Base-by-base conservation (phyloP, 2,797 vertebrate species). In the Euphonia xanthogaster region DNA sequence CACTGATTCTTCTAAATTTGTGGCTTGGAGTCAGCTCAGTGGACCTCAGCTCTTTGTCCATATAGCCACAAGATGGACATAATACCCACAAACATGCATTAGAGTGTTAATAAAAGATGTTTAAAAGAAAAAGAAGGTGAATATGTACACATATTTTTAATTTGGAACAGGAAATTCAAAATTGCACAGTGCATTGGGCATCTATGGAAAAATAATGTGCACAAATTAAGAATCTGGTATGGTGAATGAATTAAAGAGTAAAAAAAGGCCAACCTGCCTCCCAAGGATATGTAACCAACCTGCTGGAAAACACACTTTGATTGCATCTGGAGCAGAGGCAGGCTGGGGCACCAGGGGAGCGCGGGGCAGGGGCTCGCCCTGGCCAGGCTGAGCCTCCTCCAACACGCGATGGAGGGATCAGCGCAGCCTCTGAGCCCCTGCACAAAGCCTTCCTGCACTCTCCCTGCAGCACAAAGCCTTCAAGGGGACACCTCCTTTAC, bases 281-380 rank as follows among this genome's bases (percentile, higher is more conserved):
- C 33, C 50, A 82, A 82, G 71, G 72, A 57, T 63, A 67, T 27
- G 11, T 42, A 76, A 67, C 60, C 77, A 90, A 17, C 62, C 79
- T 91, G 45, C 81, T 91, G 87, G 85, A 80, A 91, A 88, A 76
- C 39, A 70, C n/a, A 11, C 57, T 88, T 9, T 57, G 83, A 68
- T 81, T 44, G 55, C 66, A 25, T 16, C 8, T 70, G 76, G 28
- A 45, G 88, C 44, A 62, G 65, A 54, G 23, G 33, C 57, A n/a
- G 68, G 44, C 18, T 33, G 81, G 57, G 21, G 57, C 62, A 31
- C 31, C 28, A 6, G 40, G 82, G 86, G 80, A 74, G 6, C 0
- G 0, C 1, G 2, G 62, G 4, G 39, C 14, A 12, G 31, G 31
- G 28, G 57, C 37, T 39, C 4, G 10, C 6, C 2, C 47, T 1